phyloP scores from a whole-genome alignment of 2,797 vertebrate genomes.

The Propithecus perrieri region DNA sequence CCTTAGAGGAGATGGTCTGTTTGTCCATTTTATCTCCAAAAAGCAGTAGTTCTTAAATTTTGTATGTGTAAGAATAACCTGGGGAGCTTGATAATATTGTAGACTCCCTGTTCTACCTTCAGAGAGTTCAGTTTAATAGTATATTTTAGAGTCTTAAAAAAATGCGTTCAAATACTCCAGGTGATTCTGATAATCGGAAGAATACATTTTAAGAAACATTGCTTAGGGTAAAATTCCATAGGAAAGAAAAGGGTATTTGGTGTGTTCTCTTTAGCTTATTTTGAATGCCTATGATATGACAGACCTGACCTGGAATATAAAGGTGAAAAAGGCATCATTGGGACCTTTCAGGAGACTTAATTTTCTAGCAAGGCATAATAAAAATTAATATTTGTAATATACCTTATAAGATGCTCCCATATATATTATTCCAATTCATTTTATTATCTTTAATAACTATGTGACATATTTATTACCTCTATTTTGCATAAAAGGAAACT shows the following conservation, averaged over 20 bases:
- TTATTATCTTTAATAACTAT: neutral
- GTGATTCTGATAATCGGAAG: neutral
- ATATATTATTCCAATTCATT: neutral
- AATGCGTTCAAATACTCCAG: neutral
- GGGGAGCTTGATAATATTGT: neutral
- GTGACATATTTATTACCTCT: neutral
- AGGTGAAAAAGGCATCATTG: neutral
- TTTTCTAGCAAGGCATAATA: constrained; percentile 24
- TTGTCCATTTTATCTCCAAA: neutral
- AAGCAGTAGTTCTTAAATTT: neutral
- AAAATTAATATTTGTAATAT: constrained; percentile 10
- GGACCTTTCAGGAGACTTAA: neutral
- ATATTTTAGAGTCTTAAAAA: neutral
- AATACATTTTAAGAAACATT: constrained; percentile 15
- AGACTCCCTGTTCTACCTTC: neutral
- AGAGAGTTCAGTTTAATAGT: constrained; percentile 1
- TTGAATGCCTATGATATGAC: neutral
- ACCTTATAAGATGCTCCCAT: neutral
- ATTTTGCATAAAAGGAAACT: neutral
- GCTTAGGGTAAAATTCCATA: neutral
- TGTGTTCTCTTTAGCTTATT: neutral
- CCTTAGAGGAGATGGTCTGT: neutral
- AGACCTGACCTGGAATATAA: neutral
- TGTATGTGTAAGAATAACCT: neutral
- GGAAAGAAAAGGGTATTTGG: neutral